Percentiles rank a stretch among this genome's conserved stretches.
Conservation (phyloP, 2,888 invertebrate species). For the Phasia obesa region DNA sequence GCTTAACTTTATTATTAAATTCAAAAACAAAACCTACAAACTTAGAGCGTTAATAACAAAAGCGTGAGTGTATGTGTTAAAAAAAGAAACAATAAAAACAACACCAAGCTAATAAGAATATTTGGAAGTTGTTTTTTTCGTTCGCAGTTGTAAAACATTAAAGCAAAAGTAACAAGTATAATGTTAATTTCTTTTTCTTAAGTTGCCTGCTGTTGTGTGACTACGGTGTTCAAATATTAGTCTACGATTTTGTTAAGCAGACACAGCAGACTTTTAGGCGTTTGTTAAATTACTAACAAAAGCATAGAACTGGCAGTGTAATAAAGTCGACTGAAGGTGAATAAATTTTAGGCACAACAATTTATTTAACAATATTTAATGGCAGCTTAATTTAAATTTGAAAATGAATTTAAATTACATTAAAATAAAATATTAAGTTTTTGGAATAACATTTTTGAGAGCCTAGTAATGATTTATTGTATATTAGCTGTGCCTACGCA, state of each 20-base stretch:
- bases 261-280: slow-evolving; percentile 24
- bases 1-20: slow-evolving; percentile 29
- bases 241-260: background rate
- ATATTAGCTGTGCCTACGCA: too few relatives aligned
- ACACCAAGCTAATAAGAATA: too few relatives aligned
- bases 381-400: background rate
- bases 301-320: background rate
- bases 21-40: slow-evolving; percentile 1
- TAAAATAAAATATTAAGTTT: too few relatives aligned
- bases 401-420: too few relatives aligned
- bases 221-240: background rate
- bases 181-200: slow-evolving; percentile 20
- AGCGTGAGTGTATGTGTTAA: too few relatives aligned
- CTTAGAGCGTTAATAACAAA: background rate
- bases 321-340: background rate
- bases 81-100: too few relatives aligned
- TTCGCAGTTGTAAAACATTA: background rate
- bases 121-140: too few relatives aligned
- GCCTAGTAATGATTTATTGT: too few relatives aligned
- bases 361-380: slow-evolving; percentile 2
- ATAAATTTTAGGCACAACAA: background rate
- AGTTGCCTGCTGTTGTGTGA: background rate
- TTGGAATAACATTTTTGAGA: too few relatives aligned
- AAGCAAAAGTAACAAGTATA: background rate
- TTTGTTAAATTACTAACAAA: background rate